A percentile compares a stretch with the other conserved stretches of the same genome.
These are phyloP conservation scores for Lutjanus campechanus DNA, from an alignment of 2,797 vertebrate genomes.

Conservation along the genomic window DNA sequence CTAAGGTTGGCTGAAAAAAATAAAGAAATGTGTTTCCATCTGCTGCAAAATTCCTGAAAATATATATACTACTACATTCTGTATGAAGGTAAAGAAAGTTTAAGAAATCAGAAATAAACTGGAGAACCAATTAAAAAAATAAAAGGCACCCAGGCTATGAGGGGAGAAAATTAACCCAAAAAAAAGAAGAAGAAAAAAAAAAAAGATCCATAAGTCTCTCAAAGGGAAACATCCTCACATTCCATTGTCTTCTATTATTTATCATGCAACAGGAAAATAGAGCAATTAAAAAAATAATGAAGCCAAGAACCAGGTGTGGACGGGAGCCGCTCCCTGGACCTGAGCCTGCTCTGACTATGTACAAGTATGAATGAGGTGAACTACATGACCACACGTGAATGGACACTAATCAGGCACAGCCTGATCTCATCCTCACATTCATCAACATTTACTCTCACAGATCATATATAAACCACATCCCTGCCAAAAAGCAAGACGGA, in stretches of 20 bases:
- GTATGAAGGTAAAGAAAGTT: constrained; percentile 39
- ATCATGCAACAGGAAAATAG: constrained; percentile 61
- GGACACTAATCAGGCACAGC: constrained; percentile 55
- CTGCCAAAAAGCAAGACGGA: constrained; percentile 46
- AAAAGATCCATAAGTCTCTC: constrained; percentile 41
- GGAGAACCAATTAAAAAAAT: constrained; percentile 56
- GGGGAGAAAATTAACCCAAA: constrained; percentile 39
- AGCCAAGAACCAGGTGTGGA: constrained; percentile 65
- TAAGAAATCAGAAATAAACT: constrained; percentile 41
- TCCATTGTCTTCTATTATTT: constrained; percentile 56
- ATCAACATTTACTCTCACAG: constrained; percentile 45
- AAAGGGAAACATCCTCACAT: constrained; percentile 65
- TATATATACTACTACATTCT: constrained; percentile 46
- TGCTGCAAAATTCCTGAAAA: constrained; percentile 43
- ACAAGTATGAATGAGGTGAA: constrained; percentile 61
- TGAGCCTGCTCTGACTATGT: constrained; percentile 74
- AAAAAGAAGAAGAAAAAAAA: constrained; percentile 1
- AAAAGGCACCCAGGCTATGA: constrained; percentile 69
- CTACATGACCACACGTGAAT: constrained; percentile 50
- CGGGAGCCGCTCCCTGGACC: constrained; percentile 61
- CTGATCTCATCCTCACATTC: constrained; percentile 61
- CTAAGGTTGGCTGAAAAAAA: constrained; percentile 43
- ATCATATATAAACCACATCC: constrained; percentile 57
- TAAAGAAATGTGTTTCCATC: constrained; percentile 22
- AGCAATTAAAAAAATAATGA: constrained; percentile 74